Evolutionary conservation across 2,797 vertebrate genomes (phyloP).

Genomic region (Oophaga sylvatica): DNA sequence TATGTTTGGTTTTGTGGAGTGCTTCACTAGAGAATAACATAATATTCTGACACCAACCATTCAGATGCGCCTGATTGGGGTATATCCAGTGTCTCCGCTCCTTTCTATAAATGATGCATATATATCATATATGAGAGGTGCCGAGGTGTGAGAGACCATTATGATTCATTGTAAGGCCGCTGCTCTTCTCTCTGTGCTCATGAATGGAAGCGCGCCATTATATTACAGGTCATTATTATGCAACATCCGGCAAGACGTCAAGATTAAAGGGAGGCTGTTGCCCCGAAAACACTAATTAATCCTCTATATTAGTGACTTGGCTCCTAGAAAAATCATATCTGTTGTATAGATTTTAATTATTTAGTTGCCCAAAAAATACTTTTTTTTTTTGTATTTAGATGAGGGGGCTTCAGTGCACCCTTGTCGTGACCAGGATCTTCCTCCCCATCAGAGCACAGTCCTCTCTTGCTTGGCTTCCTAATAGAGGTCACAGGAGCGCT

Average conservation of each 20-base stretch:
- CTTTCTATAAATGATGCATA: not conserved
- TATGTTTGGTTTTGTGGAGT: not conserved
- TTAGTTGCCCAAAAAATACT: no score
- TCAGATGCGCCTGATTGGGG: not conserved
- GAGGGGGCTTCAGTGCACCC: no score
- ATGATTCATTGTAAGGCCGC: not conserved
- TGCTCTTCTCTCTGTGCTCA: not conserved
- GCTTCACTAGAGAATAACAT: not conserved
- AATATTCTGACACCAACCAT: not conserved
- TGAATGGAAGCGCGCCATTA: constrained; percentile 4
- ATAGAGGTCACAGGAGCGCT: no score
- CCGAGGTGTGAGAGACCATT: not conserved
- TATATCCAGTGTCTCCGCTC: not conserved
- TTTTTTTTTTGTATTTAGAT: no score
- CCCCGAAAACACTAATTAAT: no score
- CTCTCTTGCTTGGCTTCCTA: no score
- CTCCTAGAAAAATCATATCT: no score
- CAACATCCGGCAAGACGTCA: not conserved
- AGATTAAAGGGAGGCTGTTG: not conserved
- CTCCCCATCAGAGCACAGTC: no score
- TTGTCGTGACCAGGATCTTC: no score
- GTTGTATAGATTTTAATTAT: no score
- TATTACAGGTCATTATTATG: constrained; percentile 17
- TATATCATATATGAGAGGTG: not conserved
- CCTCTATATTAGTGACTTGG: no score